phyloP scores from a whole-genome alignment of 2,888 invertebrate species.

The Sthenelais limicola region DNA sequence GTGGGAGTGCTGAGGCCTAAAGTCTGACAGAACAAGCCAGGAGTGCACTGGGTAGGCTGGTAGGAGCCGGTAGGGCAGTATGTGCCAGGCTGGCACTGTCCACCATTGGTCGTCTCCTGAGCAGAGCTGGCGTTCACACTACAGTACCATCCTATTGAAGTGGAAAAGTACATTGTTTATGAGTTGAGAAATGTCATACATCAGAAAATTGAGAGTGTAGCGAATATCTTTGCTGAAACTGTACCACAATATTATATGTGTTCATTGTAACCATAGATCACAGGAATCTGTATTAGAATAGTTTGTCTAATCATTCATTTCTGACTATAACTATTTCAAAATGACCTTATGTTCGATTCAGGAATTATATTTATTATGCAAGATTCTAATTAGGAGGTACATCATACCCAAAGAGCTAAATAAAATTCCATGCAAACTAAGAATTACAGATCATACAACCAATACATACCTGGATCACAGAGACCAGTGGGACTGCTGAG shows the following conservation, averaged over 20 bases:
- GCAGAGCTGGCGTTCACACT: slow-evolving; percentile 57
- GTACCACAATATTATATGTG: no score
- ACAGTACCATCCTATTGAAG: slow-evolving; percentile 67
- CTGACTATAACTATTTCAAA: no score
- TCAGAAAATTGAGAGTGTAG: no score
- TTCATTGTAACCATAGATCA: no score
- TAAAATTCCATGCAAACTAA: background rate
- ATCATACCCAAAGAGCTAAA: background rate
- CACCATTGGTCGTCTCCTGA: slow-evolving; percentile 60
- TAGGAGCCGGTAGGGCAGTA: slow-evolving; percentile 66
- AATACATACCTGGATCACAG: slow-evolving; percentile 60
- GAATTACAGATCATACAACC: background rate
- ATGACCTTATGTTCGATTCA: no score
- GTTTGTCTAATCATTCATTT: no score
- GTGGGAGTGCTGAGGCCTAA: slow-evolving; percentile 60
- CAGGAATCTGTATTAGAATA: no score
- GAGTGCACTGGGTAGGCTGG: slow-evolving; percentile 61
- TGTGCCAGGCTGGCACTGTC: slow-evolving; percentile 63
- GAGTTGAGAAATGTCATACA: no score
- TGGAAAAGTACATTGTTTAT: background rate
- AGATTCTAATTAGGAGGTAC: background rate
- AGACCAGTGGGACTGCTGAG: slow-evolving; percentile 59
- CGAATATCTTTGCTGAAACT: no score
- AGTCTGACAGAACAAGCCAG: slow-evolving; percentile 60
- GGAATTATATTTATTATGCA: background rate